phyloP scores from a whole-genome alignment of 2,888 invertebrate species.

The Nomada ruficornis region DNA sequence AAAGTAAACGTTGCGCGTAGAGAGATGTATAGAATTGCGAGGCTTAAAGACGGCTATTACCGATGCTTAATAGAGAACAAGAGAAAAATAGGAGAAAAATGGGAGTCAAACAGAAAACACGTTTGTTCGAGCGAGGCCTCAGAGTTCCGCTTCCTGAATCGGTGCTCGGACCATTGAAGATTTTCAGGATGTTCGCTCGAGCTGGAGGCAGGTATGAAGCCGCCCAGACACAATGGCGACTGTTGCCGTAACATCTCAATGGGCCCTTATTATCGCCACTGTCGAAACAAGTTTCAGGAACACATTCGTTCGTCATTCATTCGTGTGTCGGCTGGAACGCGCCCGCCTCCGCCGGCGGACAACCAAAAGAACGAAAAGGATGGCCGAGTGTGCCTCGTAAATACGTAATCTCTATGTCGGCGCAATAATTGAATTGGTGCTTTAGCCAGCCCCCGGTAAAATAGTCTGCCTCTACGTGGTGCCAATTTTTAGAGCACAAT shows the following conservation, averaged over 20 bases:
- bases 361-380: conserved; percentile 38
- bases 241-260: conserved; percentile 69
- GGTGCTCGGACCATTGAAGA: conserved; percentile 63
- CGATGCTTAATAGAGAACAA: conserved; percentile 17
- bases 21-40: not conserved
- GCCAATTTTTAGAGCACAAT: conserved; percentile 17
- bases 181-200: conserved; percentile 78
- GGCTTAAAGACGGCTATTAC: conserved; percentile 23
- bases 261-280: conserved; percentile 75
- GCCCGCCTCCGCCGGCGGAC: conserved; percentile 45
- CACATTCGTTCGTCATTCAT: conserved; percentile 68
- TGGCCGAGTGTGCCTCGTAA: conserved; percentile 53
- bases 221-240: conserved; percentile 71
- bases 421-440: conserved; percentile 63
- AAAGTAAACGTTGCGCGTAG: no score
- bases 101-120: conserved; percentile 55
- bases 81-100: not conserved
- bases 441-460: conserved; percentile 17
- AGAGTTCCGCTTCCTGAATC: conserved; percentile 55
- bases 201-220: conserved; percentile 71
- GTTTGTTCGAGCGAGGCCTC: conserved; percentile 18
- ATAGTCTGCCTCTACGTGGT: not conserved
- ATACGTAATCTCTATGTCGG: conserved; percentile 64
- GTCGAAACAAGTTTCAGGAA: conserved; percentile 73
- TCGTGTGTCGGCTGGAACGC: conserved; percentile 38